Conservation (phyloP, 2,888 invertebrate species). For the Sarcophaga variegata region DNA sequence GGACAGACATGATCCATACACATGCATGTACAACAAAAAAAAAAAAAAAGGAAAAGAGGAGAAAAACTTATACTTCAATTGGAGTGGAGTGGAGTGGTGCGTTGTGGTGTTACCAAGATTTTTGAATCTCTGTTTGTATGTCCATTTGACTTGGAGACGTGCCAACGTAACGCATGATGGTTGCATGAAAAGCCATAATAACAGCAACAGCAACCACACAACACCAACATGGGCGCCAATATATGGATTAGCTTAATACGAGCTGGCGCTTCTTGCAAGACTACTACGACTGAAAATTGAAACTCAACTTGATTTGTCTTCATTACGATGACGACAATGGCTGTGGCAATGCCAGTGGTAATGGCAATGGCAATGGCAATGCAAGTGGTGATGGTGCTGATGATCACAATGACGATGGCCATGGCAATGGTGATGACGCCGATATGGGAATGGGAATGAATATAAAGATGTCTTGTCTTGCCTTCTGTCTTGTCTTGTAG, state of each 20-base stretch:
- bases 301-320: conserved; percentile 24
- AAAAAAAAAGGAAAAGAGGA: background rate
- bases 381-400: conserved; percentile 18
- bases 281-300: conserved; percentile 35
- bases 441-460: conserved; percentile 57
- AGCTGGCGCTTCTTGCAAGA: conserved; percentile 54
- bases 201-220: conserved; percentile 28
- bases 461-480: conserved; percentile 49
- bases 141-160: conserved; percentile 49
- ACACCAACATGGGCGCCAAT: conserved; percentile 7
- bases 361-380: conserved; percentile 26
- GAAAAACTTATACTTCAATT: conserved; percentile 36
- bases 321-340: background rate
- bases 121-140: conserved; percentile 54
- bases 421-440: conserved; percentile 47
- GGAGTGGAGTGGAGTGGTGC: background rate
- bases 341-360: conserved; percentile 38
- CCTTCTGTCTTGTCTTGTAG: conserved; percentile 42
- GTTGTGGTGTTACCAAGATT: conserved; percentile 63
- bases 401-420: conserved; percentile 18
- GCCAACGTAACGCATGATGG: conserved; percentile 59
- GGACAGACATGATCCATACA: conserved; percentile 14
- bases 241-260: conserved; percentile 67
- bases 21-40: conserved; percentile 15
- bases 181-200: conserved; percentile 55